phyloP scores from a whole-genome alignment of 2,797 vertebrate genomes.

The Tiaroga cobitis region DNA sequence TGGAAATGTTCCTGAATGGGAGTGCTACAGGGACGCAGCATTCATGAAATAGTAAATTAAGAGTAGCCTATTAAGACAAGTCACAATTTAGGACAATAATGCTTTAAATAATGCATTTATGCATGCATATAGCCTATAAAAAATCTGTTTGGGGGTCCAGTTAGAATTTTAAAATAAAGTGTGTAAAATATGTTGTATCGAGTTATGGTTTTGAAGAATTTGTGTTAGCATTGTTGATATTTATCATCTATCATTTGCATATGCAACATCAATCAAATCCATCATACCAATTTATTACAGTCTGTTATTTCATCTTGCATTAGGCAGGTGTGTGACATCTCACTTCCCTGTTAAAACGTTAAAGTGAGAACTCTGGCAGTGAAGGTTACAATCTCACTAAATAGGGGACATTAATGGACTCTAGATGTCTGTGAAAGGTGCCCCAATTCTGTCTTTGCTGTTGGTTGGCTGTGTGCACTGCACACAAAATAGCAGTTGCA shows the following conservation, averaged over 20 bases:
- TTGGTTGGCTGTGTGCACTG: neutral
- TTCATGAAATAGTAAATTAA: neutral
- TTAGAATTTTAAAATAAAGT: neutral
- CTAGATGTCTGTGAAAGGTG: constrained; percentile 45
- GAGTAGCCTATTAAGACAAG: neutral
- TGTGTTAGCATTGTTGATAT: neutral
- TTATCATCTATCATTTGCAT: neutral
- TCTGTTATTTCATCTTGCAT: constrained; percentile 17
- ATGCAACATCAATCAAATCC: neutral
- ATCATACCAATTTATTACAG: neutral
- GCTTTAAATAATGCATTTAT: neutral
- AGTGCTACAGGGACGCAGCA: neutral
- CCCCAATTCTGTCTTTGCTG: constrained; percentile 27
- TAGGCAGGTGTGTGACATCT: constrained; percentile 52
- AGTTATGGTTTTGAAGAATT: neutral
- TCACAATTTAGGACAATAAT: neutral
- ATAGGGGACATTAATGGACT: constrained; percentile 35
- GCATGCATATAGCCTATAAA: neutral
- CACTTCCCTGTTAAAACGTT: constrained; percentile 67
- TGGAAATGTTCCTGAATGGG: neutral
- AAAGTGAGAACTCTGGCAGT: constrained; percentile 68
- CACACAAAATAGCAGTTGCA: neutral
- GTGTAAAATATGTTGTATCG: neutral
- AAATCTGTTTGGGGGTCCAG: neutral
- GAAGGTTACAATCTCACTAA: constrained; percentile 58